Base-by-base conservation (phyloP, 2,888 invertebrate genomes). In the Yponomeuta malinellus region DNA sequence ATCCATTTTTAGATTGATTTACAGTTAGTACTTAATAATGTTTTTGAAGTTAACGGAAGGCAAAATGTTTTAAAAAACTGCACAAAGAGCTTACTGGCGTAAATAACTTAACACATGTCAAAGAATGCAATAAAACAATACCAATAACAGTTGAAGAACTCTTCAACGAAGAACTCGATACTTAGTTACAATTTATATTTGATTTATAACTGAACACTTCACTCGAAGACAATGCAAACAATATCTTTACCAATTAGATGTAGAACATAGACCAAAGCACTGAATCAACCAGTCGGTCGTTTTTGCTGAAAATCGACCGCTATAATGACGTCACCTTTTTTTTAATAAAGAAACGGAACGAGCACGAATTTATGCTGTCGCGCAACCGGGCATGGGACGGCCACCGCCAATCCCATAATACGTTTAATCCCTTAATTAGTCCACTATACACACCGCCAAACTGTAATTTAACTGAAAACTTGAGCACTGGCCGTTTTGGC, bases 301-400 rank as follows among this genome's bases (percentile, higher is more conserved):
- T 59, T 59, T 64, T n/a, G 64, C 68, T 6, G 29, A 78, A 81
- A 83, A 85, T 84, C 84, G 81, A 84, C 83, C 85, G 83, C 83
- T 78, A 76, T 75, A 82, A 78, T 91, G 91, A 92, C 89, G 91
- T 92, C 91, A 91, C 86, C 88, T 87, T 87, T 43, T 33, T 43
- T 59, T 84, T 85, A 86, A 87, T 87, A 85, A 85, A 85, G 83
- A 87, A 88, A 81, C 23, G 77, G 74, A 85, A 84, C 80, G 76
- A 83, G 76, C 81, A 84, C 83, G 81, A 86, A 86, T 87, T 86
- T 33, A 83, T 85, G 81, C 83, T 83, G 82, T 81, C 75, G 80
- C 77, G 77, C 83, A 81, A 85, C 85, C 82, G 82, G 83, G 79
- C 75, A 76, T 76, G 80, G 84, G 81, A 79, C 82, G 78, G 78